A percentile compares a stretch with the other conserved stretches of the same genome.
Evolutionary conservation across 2,888 invertebrate species (phyloP).

Genomic region (Choreutis nemorana): DNA sequence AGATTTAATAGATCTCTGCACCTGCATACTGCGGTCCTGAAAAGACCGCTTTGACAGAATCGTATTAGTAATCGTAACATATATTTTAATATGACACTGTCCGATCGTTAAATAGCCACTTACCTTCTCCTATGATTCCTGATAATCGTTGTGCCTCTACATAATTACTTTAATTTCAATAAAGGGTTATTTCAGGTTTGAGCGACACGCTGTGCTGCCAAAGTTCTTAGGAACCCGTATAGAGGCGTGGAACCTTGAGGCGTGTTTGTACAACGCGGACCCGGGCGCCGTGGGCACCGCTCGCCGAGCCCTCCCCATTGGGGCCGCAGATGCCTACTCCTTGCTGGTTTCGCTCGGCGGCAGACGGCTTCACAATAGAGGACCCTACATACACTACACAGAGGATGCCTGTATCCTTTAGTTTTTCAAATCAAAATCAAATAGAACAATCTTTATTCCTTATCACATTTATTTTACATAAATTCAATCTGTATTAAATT

Average conservation of each 20-base stretch:
- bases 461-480: slow-evolving; percentile 3
- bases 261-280: slow-evolving; percentile 94
- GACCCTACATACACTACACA: slow-evolving; percentile 83
- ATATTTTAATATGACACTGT: too few species aligned
- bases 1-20: too few species aligned
- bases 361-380: slow-evolving; percentile 74
- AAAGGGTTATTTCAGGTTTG: slow-evolving; percentile 76
- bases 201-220: slow-evolving; percentile 94
- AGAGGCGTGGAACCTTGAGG: slow-evolving; percentile 85
- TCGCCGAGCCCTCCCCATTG: slow-evolving; percentile 81
- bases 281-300: slow-evolving; percentile 86
- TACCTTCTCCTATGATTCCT: too few species aligned
- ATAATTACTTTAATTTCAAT: too few species aligned
- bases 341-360: slow-evolving; percentile 92
- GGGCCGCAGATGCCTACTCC: slow-evolving; percentile 83
- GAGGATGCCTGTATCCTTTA: slow-evolving; percentile 95
- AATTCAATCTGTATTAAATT: too few species aligned
- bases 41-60: too few species aligned
- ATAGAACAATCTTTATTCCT: slow-evolving; percentile 4
- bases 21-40: too few species aligned
- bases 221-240: slow-evolving; percentile 88
- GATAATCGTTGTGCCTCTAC: too few species aligned
- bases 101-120: too few species aligned
- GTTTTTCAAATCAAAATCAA: too few species aligned
- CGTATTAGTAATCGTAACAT: too few species aligned